A percentile compares a stretch with the other conserved stretches of the same genome.
Conservation (phyloP, 37 sponge, comb jelly and placozoan genomes). For the Ianthella basta region DNA sequence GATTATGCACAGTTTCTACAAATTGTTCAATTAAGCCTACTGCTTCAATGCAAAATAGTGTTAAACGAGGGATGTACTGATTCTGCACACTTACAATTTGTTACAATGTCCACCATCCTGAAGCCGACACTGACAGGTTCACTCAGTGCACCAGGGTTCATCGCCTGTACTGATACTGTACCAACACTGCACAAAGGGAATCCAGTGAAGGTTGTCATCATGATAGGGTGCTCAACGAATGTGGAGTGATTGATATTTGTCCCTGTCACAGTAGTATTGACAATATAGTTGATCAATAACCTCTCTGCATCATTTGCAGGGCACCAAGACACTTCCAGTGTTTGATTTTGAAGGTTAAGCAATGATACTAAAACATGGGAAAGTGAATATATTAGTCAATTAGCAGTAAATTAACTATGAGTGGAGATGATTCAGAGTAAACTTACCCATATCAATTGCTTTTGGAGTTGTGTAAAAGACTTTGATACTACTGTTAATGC, state of each 20-base stretch:
- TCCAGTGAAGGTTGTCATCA: not conserved
- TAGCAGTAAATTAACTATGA: too few species aligned
- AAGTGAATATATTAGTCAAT: too few species aligned
- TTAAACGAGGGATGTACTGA: too few species aligned
- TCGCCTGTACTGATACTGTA: not conserved
- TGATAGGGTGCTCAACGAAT: not conserved
- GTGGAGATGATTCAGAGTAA: not conserved
- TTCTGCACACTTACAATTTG: too few species aligned
- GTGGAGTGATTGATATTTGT: not conserved
- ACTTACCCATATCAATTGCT: not conserved
- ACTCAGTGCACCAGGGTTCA: not conserved
- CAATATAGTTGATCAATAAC: not conserved
- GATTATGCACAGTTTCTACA: too few species aligned
- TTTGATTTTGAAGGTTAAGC: too few species aligned
- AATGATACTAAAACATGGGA: too few species aligned
- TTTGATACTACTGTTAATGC: not conserved
- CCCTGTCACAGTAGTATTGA: not conserved
- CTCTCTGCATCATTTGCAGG: constrained; percentile 1
- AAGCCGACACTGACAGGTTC: not conserved
- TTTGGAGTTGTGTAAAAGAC: not conserved
- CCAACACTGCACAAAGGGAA: not conserved
- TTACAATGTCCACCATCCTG: too few species aligned
- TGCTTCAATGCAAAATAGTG: too few species aligned
- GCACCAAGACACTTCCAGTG: not conserved
- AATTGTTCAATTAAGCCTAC: too few species aligned